These are phyloP conservation scores for Achatina immaculata DNA, from an alignment of 1,140 invertebrate species.

Conservation along the genomic window DNA sequence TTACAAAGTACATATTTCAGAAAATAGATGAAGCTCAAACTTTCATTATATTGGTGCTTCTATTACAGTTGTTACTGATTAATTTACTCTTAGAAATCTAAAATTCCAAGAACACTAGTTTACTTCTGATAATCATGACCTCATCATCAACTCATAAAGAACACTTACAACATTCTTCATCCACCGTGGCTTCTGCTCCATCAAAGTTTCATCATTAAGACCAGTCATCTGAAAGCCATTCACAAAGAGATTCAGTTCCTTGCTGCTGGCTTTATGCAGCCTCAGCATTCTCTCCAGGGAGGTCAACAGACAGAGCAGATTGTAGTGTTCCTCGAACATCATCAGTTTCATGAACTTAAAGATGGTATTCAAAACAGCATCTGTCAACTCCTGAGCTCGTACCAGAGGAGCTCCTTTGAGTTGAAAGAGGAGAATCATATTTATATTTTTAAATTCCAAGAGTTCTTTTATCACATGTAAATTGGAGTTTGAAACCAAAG, in stretches of 20 bases:
- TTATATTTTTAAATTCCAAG: too few species aligned
- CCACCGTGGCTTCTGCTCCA: conserved; percentile 64
- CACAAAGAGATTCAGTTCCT: conserved; percentile 67
- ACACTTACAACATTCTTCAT: conserved; percentile 56
- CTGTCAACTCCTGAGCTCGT: conserved; percentile 65
- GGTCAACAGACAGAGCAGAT: conserved; percentile 61
- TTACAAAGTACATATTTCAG: too few species aligned
- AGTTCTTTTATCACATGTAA: too few species aligned
- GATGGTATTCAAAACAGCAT: conserved; percentile 61
- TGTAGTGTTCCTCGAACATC: conserved; percentile 69
- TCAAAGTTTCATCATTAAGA: conserved; percentile 47
- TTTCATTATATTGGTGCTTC: too few species aligned
- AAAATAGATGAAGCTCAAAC: too few species aligned
- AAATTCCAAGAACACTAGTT: too few species aligned
- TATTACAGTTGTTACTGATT: too few species aligned
- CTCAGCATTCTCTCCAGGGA: conserved; percentile 63
- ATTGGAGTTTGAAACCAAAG: too few species aligned
- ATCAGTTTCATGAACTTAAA: conserved; percentile 62
- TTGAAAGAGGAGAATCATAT: conserved; percentile 10
- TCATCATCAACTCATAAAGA: not conserved
- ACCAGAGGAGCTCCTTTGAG: conserved; percentile 63
- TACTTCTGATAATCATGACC: too few species aligned
- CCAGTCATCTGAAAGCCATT: conserved; percentile 64
- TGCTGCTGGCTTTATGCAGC: conserved; percentile 53
- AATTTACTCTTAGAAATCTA: too few species aligned